Evolutionary conservation across 2,888 invertebrate genomes (phyloP).

Genomic region (Lacanobia oleracea): DNA sequence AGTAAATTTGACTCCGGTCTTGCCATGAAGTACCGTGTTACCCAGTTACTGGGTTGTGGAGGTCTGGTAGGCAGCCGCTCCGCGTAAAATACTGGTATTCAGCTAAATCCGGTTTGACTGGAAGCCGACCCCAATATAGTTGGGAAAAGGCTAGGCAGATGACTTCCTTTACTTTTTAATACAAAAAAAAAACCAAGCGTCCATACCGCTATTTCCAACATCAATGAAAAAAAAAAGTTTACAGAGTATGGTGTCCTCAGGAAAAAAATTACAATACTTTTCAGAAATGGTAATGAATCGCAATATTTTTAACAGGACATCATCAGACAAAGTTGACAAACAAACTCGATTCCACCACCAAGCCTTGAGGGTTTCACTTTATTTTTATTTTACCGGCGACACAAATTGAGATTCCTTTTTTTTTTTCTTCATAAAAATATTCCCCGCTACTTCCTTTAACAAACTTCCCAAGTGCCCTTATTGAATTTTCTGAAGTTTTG

Average conservation of each 20-base stretch:
- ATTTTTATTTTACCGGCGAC: constrained; percentile 85
- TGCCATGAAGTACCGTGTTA: too few species aligned
- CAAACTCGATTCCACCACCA: constrained; percentile 76
- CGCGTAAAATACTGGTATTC: too few species aligned
- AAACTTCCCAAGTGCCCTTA: constrained; percentile 89
- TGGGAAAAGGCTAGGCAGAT: too few species aligned
- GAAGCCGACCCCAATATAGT: too few species aligned
- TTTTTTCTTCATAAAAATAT: constrained; percentile 87
- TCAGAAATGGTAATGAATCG: constrained; percentile 63
- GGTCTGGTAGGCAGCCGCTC: too few species aligned
- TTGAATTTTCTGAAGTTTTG: constrained; percentile 90
- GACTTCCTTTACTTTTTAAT: too few species aligned
- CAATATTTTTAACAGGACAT: constrained; percentile 69
- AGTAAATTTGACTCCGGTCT: too few species aligned
- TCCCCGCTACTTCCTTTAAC: constrained; percentile 87
- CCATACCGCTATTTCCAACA: neutral
- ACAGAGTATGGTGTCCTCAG: constrained; percentile 1
- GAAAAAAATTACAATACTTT: constrained; percentile 40
- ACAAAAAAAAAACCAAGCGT: neutral
- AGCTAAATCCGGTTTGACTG: too few species aligned
- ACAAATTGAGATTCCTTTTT: constrained; percentile 85
- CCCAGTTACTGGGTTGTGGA: too few species aligned
- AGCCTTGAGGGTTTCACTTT: constrained; percentile 74
- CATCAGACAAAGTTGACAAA: constrained; percentile 74
- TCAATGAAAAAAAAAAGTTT: constrained; percentile 15